phyloP scores from a whole-genome alignment of 37 sponge, comb jelly and placozoan species.

The Bolinopsis microptera region DNA sequence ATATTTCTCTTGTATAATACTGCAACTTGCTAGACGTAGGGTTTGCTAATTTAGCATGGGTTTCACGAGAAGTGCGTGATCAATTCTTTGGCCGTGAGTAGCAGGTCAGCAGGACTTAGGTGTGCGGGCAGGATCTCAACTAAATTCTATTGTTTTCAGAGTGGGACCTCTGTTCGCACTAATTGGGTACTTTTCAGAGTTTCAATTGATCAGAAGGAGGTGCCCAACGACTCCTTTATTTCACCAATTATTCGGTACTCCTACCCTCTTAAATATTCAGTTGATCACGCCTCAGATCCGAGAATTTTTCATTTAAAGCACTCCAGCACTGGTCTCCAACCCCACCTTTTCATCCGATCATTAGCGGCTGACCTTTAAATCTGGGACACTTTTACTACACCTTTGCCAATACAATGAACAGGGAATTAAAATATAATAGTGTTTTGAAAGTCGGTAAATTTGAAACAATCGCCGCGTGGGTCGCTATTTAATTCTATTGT shows the following conservation, averaged over 20 bases:
- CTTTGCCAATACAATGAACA: neutral
- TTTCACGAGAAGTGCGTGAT: neutral
- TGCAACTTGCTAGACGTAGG: neutral
- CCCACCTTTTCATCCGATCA: neutral
- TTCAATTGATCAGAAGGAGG: neutral
- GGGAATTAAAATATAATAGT: neutral
- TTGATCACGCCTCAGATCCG: neutral
- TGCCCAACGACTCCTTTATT: neutral
- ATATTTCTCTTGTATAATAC: too few species aligned
- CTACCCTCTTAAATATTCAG: neutral
- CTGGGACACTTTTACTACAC: neutral
- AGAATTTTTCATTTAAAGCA: neutral
- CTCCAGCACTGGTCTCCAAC: neutral
- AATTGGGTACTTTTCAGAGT: neutral
- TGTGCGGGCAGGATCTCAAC: neutral
- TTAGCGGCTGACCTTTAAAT: neutral
- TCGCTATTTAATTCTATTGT: neutral
- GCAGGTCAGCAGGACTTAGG: too few species aligned
- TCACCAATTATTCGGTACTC: neutral
- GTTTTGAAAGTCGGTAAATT: conserved; percentile 14
- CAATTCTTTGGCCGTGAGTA: neutral
- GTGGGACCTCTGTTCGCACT: neutral
- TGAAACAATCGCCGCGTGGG: conserved; percentile 22
- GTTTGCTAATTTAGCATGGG: too few species aligned
- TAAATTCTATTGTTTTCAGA: neutral